Evolutionary conservation across 2,113 vertebrate genomes (phyloP), one percentile per base, ranked within the genome.

Genomic region (Cyanoderma ruficeps): DNA sequence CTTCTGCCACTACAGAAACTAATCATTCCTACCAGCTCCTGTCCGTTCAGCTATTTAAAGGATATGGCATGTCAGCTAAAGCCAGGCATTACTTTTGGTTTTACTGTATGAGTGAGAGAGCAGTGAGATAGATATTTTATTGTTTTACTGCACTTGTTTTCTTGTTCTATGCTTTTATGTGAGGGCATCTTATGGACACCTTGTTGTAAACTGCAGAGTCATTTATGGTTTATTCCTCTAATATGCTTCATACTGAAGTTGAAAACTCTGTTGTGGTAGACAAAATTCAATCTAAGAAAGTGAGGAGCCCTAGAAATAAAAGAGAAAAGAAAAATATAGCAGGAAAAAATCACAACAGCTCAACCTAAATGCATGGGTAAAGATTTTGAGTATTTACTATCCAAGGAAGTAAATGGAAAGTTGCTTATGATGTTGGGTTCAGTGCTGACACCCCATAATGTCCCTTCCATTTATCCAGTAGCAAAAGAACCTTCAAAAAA

Each of bases 121-220:
- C 23, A 80, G 37, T 15, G 50, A 91, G 75, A 91, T n/a, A 72
- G 74, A 57, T 35, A 74, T 77, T 94, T 93, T 83, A 91, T 83
- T 90, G 86, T 93, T 95, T 94, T 87, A 94, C 50, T 90, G 74
- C 21, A 27, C 47, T 93, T 80, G 50, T 76, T 91, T 96, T 71
- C 84, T 93, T 87, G 69, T 87, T 83, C 55, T 83, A 4, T 60
- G 70, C 24, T 87, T 94, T 85, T 96, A 72, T 87, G 53, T 72
- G 61, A 80, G 39, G 55, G 50, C 55, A 88, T 55, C 55, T 77
- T 85, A 93, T 42, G 70, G 74, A 74, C 67, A 83, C 30, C 15
- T 14, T 19, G 18, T 35, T 83, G 82, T 91, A 90, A 93, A 77
- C 84, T 87, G 55, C 46, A 37, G 22, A 86, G 78, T 87, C 4